phyloP scores from a whole-genome alignment of 2,888 invertebrate species.

The Andrena flavipes region DNA sequence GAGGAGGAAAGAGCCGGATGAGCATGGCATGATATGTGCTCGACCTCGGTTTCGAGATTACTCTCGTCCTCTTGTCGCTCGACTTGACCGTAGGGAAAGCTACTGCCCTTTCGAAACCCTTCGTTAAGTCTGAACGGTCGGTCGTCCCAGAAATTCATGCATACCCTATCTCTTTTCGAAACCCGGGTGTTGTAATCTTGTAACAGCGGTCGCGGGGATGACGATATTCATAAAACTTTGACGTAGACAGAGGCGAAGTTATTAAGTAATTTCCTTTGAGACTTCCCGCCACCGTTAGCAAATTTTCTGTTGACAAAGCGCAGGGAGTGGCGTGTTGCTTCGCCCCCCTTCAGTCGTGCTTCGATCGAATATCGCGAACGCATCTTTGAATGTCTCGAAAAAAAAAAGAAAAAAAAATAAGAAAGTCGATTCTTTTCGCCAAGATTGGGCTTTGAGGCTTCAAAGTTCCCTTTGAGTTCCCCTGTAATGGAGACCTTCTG shows the following conservation, averaged over 20 bases:
- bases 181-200: neutral
- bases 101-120: constrained; percentile 17
- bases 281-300: neutral
- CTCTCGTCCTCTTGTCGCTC: constrained; percentile 25
- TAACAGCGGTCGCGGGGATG: neutral
- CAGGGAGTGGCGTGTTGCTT: neutral
- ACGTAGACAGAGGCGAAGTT: neutral
- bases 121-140: constrained; percentile 35
- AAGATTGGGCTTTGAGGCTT: constrained; percentile 22
- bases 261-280: constrained; percentile 15
- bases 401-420: neutral
- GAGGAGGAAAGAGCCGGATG: constrained; percentile 41
- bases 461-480: constrained; percentile 38
- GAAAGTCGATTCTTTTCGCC: constrained; percentile 12
- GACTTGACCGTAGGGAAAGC: constrained; percentile 28
- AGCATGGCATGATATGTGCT: constrained; percentile 44
- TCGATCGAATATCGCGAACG: constrained; percentile 21
- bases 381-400: constrained; percentile 3
- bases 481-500: constrained; percentile 33
- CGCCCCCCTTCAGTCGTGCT: neutral
- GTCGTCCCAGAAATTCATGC: neutral
- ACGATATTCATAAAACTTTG: neutral
- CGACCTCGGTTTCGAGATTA: constrained; percentile 47
- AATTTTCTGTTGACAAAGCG: constrained; percentile 30
- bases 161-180: neutral